These are phyloP conservation scores for Aeoliscus strigatus DNA, from an alignment of 2,797 vertebrate genomes.

Conservation along the genomic window DNA sequence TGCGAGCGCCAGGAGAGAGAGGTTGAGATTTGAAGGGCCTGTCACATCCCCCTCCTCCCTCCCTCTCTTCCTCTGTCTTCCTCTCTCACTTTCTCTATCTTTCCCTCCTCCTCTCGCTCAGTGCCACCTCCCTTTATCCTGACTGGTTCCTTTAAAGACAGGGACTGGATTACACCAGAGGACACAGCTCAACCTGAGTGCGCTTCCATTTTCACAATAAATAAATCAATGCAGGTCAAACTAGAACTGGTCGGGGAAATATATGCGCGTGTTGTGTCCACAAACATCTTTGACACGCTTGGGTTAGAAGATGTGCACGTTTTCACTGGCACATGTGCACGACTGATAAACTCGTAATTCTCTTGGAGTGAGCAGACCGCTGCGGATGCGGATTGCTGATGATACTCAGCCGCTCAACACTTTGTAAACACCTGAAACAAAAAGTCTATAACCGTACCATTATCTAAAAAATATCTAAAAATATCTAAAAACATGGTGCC, in stretches of 20 bases:
- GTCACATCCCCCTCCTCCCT: conserved; percentile 77
- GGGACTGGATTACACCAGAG: conserved; percentile 66
- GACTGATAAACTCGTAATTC: not conserved
- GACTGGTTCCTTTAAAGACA: conserved; percentile 67
- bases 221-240: conserved; percentile 56
- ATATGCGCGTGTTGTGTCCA: conserved; percentile 27
- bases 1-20: conserved; percentile 99
- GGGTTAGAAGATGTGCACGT: conserved; percentile 8
- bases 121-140: conserved; percentile 36
- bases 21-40: conserved; percentile 99
- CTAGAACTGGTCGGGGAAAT: conserved; percentile 52
- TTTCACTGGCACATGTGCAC: conserved; percentile 1
- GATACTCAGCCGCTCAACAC: too few relatives aligned
- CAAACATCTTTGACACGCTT: conserved; percentile 16
- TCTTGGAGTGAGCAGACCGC: too few relatives aligned
- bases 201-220: conserved; percentile 39
- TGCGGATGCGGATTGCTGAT: too few relatives aligned
- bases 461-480: too few relatives aligned
- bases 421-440: too few relatives aligned
- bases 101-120: conserved; percentile 65
- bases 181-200: conserved; percentile 46
- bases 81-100: conserved; percentile 34
- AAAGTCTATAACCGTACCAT: too few relatives aligned
- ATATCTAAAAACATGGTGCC: too few relatives aligned
- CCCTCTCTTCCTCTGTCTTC: conserved; percentile 48